phyloP scores from a whole-genome alignment of 2,797 vertebrate species.

The Ptychobarbus kaznakovi region DNA sequence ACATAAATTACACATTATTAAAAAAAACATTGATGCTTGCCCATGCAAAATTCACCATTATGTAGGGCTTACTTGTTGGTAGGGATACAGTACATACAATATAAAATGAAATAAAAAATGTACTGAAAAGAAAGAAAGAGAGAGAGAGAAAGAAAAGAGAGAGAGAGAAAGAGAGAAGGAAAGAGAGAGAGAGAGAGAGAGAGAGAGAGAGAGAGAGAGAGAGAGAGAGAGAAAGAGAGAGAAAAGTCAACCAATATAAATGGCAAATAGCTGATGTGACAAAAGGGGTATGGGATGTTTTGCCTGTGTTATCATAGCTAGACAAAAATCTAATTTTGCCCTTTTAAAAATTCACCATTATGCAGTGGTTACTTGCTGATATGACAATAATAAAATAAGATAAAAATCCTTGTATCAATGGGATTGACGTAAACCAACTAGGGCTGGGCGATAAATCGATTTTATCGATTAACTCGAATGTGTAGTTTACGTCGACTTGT shows the following conservation, averaged over 20 bases:
- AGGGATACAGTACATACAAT: background rate
- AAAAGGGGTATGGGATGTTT: background rate
- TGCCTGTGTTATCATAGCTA: background rate
- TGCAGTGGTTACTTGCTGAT: background rate
- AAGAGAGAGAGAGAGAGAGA: no score
- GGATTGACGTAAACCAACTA: no score
- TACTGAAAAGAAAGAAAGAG: background rate
- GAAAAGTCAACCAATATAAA: background rate
- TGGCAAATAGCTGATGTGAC: background rate
- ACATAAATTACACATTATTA: background rate
- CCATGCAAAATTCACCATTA: background rate
- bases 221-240: background rate
- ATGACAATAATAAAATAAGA: background rate
- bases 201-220: background rate
- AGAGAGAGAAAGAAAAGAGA: no score
- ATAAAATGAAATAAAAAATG: background rate
- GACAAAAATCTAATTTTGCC: no score
- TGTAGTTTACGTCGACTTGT: no score
- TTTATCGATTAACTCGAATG: no score
- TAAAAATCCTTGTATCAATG: background rate
- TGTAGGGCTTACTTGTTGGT: background rate
- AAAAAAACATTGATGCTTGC: background rate
- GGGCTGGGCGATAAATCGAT: no score
- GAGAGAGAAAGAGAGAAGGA: no score
- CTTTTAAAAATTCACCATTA: background rate